Conservation (phyloP, 2,888 invertebrate genomes). For the Diarsia rubi region DNA sequence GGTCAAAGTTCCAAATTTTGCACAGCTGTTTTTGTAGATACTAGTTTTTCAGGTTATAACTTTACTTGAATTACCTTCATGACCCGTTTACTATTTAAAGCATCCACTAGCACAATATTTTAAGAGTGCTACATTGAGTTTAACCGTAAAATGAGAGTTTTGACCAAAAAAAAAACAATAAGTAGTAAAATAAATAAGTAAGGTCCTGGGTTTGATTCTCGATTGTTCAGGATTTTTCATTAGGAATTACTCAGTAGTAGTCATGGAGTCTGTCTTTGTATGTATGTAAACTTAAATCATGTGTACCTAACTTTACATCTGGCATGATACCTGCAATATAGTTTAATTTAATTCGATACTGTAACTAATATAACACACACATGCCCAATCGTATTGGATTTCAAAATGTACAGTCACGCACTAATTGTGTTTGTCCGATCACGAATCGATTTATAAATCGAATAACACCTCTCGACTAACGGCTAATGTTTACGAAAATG, state of each 20-base stretch:
- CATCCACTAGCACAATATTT: too few relatives aligned
- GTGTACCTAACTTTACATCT: slow-evolving; percentile 34
- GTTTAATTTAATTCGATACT: slow-evolving; percentile 66
- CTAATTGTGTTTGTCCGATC: slow-evolving; percentile 73
- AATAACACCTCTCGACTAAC: slow-evolving; percentile 64
- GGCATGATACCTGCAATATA: slow-evolving; percentile 43
- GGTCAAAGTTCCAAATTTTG: too few relatives aligned
- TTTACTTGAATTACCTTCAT: too few relatives aligned
- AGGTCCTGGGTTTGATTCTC: not conserved
- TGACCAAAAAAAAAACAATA: too few relatives aligned
- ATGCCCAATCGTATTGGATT: slow-evolving; percentile 72
- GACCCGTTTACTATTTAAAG: too few relatives aligned
- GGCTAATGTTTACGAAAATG: slow-evolving; percentile 53
- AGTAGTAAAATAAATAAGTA: too few relatives aligned
- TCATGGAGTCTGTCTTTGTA: too few relatives aligned
- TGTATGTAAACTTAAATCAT: too few relatives aligned
- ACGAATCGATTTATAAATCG: slow-evolving; percentile 69
- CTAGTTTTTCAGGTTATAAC: too few relatives aligned
- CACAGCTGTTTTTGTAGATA: too few relatives aligned
- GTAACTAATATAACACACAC: slow-evolving; percentile 64
- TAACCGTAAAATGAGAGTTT: too few relatives aligned
- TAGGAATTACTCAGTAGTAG: not conserved
- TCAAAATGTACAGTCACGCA: slow-evolving; percentile 74
- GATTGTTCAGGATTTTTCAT: not conserved
- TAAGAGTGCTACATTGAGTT: too few relatives aligned